Evolutionary conservation across 2,797 vertebrate genomes (phyloP), one percentile per base, ranked within the genome.

Genomic region (Tiaroga cobitis): DNA sequence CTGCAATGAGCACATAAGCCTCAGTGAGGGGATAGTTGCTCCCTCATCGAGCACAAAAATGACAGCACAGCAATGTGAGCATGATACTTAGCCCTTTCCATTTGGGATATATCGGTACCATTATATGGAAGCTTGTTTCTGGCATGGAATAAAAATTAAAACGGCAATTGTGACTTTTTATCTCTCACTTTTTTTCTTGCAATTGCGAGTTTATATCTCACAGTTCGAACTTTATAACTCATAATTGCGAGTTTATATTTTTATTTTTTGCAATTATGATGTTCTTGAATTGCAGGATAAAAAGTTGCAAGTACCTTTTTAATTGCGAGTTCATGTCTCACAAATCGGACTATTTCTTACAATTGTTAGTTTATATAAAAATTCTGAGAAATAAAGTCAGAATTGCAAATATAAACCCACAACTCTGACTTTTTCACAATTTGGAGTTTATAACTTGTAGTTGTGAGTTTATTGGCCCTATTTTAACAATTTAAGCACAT

Each of bases 1-100:
- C 79, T 59, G 87, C 87, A 74, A 81, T 56, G 34, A 81, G 65
- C 88, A 80, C 84, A 86, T 72, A 85, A 65, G 77, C 85, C 82
- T 80, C 68, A 72, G 10, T 56, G 49, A 70, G 80, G 34, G 29
- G 80, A 59, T 41, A 70, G n/a, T 29, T 70, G 34, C 68, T 81
- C 63, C 43, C 63, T 80, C 63, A 80, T 51, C 15, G 43, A 63
- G 77, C 59, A 80, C 56, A 80, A 46, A 41, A 78, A 78, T 26
- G 54, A 78, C 75, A 78, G 54, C 75, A 29, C 54, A 78, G 75
- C 75, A 78, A 61, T 61, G 75, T 61, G 34, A 18, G 75, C 24
- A 77, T 26, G 15, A 77, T 61, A 26, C 34, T 61, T 61, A 61
- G 34, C 15, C 54, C 37, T 41, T 41, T 15, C 15, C 54, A 61